A percentile compares a stretch with the other conserved stretches of the same genome.
phyloP scores from a whole-genome alignment of 2,797 vertebrate species.

The Huso huso region DNA sequence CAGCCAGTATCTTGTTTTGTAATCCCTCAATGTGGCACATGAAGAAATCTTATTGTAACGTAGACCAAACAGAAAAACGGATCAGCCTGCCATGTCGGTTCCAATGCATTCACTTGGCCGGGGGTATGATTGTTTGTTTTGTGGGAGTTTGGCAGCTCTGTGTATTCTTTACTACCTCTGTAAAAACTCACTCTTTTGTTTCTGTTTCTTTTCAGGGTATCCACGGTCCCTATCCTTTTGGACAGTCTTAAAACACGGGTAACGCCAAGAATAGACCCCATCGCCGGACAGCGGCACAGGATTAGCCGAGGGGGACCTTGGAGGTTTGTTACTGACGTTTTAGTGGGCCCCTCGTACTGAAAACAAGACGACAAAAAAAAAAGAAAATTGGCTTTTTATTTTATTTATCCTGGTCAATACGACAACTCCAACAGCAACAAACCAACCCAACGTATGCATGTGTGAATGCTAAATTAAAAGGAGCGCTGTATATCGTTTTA shows the following conservation, averaged over 20 bases:
- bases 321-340: slow-evolving; percentile 70
- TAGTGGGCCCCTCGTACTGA: slow-evolving; percentile 48
- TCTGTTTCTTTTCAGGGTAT: slow-evolving; percentile 74
- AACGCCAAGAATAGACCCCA: slow-evolving; percentile 50
- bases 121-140: neutral
- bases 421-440: slow-evolving; percentile 44
- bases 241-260: slow-evolving; percentile 88
- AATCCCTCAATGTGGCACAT: no score
- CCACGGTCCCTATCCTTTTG: slow-evolving; percentile 93
- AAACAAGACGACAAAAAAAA: slow-evolving; percentile 54
- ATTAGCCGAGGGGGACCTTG: slow-evolving; percentile 57
- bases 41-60: neutral
- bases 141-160: no score
- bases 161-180: slow-evolving; percentile 4
- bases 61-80: neutral
- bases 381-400: slow-evolving; percentile 34
- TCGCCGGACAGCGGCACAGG: slow-evolving; percentile 33
- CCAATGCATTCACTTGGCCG: neutral
- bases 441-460: slow-evolving; percentile 67
- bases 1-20: no score
- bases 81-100: neutral
- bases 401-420: slow-evolving; percentile 28
- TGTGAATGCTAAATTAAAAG: slow-evolving; percentile 77
- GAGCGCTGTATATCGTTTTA: slow-evolving; percentile 63
- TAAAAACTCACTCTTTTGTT: slow-evolving; percentile 20